Conservation (phyloP, 1,140 invertebrate genomes). For the Lethrus apterus region DNA sequence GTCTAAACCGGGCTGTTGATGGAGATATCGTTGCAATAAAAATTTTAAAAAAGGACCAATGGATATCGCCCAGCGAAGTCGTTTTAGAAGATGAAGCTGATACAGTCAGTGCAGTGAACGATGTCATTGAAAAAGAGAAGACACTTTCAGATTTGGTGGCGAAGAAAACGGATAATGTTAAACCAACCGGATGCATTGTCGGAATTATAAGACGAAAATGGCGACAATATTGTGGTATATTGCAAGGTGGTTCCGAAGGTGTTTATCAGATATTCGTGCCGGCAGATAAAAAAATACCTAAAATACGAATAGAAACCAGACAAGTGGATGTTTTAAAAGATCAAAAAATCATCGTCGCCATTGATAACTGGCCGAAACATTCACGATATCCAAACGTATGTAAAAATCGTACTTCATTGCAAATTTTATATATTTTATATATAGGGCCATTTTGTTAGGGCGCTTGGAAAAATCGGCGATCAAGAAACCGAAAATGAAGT, state of each 20-base stretch:
- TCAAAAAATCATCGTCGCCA: constrained; percentile 86
- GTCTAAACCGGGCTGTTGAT: constrained; percentile 92
- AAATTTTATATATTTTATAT: constrained; percentile 12
- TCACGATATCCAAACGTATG: constrained; percentile 63
- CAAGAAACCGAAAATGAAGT: constrained; percentile 93
- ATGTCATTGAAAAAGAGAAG: constrained; percentile 49
- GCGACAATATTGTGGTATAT: constrained; percentile 93
- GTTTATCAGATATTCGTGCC: constrained; percentile 81
- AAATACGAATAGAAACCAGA: constrained; percentile 85
- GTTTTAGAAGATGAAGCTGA: constrained; percentile 72
- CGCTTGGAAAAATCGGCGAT: constrained; percentile 69
- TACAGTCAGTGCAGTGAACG: constrained; percentile 56
- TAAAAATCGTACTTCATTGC: constrained; percentile 5
- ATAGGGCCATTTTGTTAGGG: constrained; percentile 82
- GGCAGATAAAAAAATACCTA: constrained; percentile 82
- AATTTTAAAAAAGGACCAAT: constrained; percentile 82
- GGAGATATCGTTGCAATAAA: constrained; percentile 92
- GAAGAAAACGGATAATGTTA: constrained; percentile 43
- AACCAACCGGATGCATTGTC: constrained; percentile 83
- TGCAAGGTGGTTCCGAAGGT: constrained; percentile 69
- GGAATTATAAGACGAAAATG: constrained; percentile 95
- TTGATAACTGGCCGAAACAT: constrained; percentile 87
- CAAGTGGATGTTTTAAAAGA: constrained; percentile 72
- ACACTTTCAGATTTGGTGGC: constrained; percentile 33
- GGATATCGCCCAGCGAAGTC: constrained; percentile 80